Evolutionary conservation across 1,140 invertebrate genomes (phyloP), one percentile per base, ranked within the genome.

Genomic region (Neuroterus valhalla): DNA sequence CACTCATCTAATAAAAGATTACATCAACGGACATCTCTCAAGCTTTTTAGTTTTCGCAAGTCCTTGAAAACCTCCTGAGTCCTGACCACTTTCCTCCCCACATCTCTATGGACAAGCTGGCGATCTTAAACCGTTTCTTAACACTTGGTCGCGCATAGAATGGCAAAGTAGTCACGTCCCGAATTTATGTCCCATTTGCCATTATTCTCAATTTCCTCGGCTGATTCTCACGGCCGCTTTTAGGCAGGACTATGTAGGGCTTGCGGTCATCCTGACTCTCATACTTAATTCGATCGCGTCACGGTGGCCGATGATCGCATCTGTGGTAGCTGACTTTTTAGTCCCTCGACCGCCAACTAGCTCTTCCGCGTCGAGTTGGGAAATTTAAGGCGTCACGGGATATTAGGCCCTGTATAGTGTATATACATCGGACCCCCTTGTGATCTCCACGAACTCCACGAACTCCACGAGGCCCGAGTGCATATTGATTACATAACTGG

Each of bases 341-440:
- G 23, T 71, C 75, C 42, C 44, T 66, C 71, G 50, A 66, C 17
- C 31, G 52, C 38, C 71, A 46, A 50, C 66, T 45, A 69, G 68
- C 73, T 77, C 78, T 45, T 66, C 42, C 46, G 19, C 69, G 17
- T 48, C 21, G 74, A 44, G 42, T 12, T 19, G 45, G 46, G 15
- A 81, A 78, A 81, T 84, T 83, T 79, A 84, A 81, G 71, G 75
- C 80, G 81, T 85, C 82, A 84, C 75, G 82, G 76, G 21, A 66
- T 74, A 77, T 81, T 78, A 77, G 73, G 55, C 5, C 55, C 23
- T 6, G 55, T 62, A 23, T 55, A 55, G 11, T 23, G 19, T 11
- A 5, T 12, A 31, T 31, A 3, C 21, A 26, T 15, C 3, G 55
- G 31, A 31, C 26, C 55, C 55, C 55, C 55, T 62, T 23, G 26